Evolutionary conservation across 2,797 vertebrate species (phyloP).

Genomic region (Bradypodion ventrale): DNA sequence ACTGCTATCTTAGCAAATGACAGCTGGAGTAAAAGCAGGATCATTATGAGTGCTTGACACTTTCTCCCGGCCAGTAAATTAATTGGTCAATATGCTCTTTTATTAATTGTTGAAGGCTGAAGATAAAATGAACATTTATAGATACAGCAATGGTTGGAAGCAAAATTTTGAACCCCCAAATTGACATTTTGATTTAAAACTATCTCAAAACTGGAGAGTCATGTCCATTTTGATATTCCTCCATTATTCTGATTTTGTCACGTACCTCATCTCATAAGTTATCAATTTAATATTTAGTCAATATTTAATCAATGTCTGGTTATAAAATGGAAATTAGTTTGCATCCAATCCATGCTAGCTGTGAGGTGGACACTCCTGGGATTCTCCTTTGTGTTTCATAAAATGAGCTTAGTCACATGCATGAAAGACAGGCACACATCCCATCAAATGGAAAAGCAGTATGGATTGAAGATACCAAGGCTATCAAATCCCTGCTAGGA

Average conservation of each 20-base stretch:
- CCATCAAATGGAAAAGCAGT: neutral
- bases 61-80: neutral
- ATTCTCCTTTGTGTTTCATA: neutral
- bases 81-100: neutral
- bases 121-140: neutral
- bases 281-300: neutral
- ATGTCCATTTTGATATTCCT: neutral
- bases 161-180: neutral
- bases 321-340: neutral
- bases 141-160: neutral
- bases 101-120: neutral
- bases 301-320: neutral
- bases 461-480: neutral
- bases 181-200: neutral
- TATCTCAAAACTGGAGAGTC: neutral
- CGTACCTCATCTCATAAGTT: neutral
- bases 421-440: neutral
- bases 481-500: conserved; percentile 14
- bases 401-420: neutral
- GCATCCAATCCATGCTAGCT: neutral
- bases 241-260: conserved; percentile 1
- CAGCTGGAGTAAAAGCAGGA: neutral
- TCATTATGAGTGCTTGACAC: neutral
- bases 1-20: neutral
- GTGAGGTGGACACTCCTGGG: neutral